Evolutionary conservation across 1,140 invertebrate species (phyloP).

Genomic region (Drosophila serrata): DNA sequence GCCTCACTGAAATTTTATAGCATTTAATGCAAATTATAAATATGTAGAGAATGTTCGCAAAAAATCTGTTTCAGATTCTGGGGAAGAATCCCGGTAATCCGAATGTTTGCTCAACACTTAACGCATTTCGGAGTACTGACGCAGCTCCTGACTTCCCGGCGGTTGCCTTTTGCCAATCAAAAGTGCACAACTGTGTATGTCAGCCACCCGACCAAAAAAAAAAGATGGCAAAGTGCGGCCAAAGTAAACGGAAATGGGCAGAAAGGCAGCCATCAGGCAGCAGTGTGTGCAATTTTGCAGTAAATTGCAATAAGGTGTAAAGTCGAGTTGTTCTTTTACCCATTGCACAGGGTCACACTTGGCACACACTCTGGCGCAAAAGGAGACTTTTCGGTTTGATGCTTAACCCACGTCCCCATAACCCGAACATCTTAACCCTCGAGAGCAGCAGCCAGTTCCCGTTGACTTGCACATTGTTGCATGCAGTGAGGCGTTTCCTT

Average conservation of each 20-base stretch:
- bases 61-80: neutral
- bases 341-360: slow-evolving; percentile 28
- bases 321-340: slow-evolving; percentile 64
- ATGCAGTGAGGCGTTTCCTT: slow-evolving; percentile 71
- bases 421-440: slow-evolving; percentile 12
- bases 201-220: slow-evolving; percentile 23
- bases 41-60: neutral
- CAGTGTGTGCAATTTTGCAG: slow-evolving; percentile 70
- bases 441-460: slow-evolving; percentile 37
- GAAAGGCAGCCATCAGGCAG: slow-evolving; percentile 31
- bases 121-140: slow-evolving; percentile 47
- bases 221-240: slow-evolving; percentile 29
- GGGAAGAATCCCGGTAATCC: slow-evolving; percentile 23
- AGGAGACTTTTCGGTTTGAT: slow-evolving; percentile 22
- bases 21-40: neutral
- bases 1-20: too few relatives aligned
- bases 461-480: slow-evolving; percentile 80
- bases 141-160: slow-evolving; percentile 12
- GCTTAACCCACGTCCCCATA: slow-evolving; percentile 18
- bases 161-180: slow-evolving; percentile 57
- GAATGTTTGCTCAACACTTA: slow-evolving; percentile 44
- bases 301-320: slow-evolving; percentile 81
- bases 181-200: slow-evolving; percentile 56
- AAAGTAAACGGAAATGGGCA: slow-evolving; percentile 38
- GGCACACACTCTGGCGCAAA: slow-evolving; percentile 27